A percentile compares a stretch with the other conserved stretches of the same genome.
Conservation (phyloP, 2,113 vertebrate species). For the Cygnus buccinator region DNA sequence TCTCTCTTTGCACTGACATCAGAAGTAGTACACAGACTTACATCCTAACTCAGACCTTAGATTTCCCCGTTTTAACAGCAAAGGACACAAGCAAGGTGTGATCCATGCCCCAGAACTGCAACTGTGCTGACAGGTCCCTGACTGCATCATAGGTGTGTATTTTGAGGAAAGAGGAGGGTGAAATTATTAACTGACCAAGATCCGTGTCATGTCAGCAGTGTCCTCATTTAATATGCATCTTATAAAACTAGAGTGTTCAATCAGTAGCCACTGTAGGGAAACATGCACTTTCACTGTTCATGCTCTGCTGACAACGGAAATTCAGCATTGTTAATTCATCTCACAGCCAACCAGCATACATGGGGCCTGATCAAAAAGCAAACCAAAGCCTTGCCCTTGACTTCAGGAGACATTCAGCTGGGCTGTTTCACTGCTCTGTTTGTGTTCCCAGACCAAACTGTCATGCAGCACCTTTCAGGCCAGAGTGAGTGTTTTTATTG, state of each 20-base stretch:
- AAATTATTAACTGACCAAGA: neutral
- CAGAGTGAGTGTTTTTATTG: neutral
- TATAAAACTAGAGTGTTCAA: neutral
- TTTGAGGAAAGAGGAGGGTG: neutral
- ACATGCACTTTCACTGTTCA: neutral
- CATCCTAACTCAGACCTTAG: neutral
- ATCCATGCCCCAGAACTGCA: neutral
- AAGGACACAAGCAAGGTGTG: neutral
- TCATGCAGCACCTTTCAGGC: neutral
- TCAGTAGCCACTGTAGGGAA: neutral
- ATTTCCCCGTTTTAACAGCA: neutral
- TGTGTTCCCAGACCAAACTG: neutral
- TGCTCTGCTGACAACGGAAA: neutral
- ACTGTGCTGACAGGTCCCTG: neutral
- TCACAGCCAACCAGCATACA: neutral
- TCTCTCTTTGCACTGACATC: neutral
- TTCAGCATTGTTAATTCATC: neutral
- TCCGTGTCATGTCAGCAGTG: neutral
- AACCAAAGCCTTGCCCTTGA: slow-evolving; percentile 6
- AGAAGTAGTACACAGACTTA: neutral
- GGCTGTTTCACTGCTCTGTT: neutral
- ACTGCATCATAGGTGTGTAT: fast-evolving
- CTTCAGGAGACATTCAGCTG: neutral
- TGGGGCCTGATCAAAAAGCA: neutral
- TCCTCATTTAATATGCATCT: neutral